Conservation (phyloP, 2,797 vertebrate species). For the Artibeus jamaicensis region DNA sequence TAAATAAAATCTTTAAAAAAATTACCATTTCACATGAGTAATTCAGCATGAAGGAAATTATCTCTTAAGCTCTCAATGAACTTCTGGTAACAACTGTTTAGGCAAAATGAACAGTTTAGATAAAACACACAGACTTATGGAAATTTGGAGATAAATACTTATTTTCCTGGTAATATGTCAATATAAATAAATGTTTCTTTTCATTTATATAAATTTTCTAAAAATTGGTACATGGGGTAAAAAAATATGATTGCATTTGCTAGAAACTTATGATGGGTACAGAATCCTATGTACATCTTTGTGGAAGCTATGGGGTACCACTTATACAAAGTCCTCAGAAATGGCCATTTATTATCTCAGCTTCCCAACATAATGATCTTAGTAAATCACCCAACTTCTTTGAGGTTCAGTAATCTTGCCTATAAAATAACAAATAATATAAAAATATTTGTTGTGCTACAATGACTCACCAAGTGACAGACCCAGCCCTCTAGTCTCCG, state of each 20-base stretch:
- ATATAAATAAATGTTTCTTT: not conserved
- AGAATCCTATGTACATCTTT: accelerated
- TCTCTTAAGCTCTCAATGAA: not conserved
- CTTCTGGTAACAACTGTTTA: not conserved
- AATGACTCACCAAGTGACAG: not conserved
- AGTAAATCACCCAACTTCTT: not conserved
- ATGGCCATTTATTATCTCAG: not conserved
- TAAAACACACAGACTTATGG: not conserved
- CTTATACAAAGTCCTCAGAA: not conserved
- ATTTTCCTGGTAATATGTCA: not conserved
- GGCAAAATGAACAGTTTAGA: constrained; percentile 13
- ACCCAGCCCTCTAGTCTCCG: not conserved
- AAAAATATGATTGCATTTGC: not conserved
- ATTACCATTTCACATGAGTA: constrained; percentile 28
- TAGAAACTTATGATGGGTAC: not conserved
- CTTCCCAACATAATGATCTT: not conserved
- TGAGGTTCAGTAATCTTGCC: not conserved
- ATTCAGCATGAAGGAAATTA: constrained; percentile 50
- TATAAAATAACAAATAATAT: not conserved
- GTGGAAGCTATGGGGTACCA: not conserved
- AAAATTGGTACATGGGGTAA: not conserved
- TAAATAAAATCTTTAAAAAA: not conserved
- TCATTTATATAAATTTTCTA: not conserved
- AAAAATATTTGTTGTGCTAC: not conserved
- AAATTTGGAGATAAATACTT: not conserved